Evolutionary conservation across 2,797 vertebrate species (phyloP).

Genomic region (Macroramphosus scolopax): DNA sequence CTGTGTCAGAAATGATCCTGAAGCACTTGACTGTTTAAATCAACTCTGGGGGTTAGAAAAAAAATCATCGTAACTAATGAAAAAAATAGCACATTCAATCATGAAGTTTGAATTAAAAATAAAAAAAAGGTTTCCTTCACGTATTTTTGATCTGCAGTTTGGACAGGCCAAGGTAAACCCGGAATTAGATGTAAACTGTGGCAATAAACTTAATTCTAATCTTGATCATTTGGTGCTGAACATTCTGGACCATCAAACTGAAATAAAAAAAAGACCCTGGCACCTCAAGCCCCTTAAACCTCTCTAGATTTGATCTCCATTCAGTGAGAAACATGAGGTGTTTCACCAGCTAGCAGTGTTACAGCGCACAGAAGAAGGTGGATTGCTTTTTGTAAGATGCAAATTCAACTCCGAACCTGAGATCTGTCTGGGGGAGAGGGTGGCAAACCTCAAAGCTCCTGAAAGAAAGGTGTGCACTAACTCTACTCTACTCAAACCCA

Average conservation of each 20-base stretch:
- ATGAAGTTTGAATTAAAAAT: slow-evolving; percentile 4
- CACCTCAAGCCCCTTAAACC: slow-evolving; percentile 1
- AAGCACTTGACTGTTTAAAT: slow-evolving; percentile 10
- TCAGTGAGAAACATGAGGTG: slow-evolving; percentile 9
- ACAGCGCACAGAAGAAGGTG: slow-evolving; percentile 22
- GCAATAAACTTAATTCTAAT: slow-evolving; percentile 5
- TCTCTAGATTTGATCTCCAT: slow-evolving; percentile 4
- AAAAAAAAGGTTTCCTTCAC: slow-evolving; percentile 7
- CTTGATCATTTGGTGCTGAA: slow-evolving; percentile 4
- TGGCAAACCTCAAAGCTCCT: slow-evolving; percentile 9
- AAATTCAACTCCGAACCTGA: slow-evolving; percentile 47
- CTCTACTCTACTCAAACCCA: slow-evolving; percentile 25
- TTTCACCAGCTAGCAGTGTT: slow-evolving; percentile 20
- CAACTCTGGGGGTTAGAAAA: slow-evolving; percentile 5
- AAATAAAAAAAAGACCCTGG: slow-evolving; percentile 3
- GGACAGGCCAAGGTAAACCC: background rate
- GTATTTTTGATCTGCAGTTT: slow-evolving; percentile 1
- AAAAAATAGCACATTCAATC: slow-evolving; percentile 29
- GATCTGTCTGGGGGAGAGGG: slow-evolving; percentile 31
- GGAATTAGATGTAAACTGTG: background rate
- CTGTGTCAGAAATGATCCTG: slow-evolving; percentile 8
- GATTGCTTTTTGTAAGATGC: slow-evolving; percentile 16
- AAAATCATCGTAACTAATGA: slow-evolving; percentile 16
- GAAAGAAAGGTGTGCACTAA: slow-evolving; percentile 13
- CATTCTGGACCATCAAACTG: slow-evolving; percentile 25